These are phyloP conservation scores for Chrysolina americana DNA, from an alignment of 2,888 invertebrate species.

Conservation along the genomic window DNA sequence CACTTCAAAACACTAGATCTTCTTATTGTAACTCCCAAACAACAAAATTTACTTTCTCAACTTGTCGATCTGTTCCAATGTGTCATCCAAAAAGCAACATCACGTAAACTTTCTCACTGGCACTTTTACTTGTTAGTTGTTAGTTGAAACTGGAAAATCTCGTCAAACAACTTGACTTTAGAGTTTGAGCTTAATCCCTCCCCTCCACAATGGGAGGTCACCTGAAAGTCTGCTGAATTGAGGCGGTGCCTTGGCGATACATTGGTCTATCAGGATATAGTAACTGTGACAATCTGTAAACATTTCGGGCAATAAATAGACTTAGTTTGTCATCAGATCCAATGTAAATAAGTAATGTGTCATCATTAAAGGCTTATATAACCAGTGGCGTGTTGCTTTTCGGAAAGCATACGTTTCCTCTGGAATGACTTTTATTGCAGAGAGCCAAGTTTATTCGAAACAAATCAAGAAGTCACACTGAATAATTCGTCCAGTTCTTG, in stretches of 20 bases:
- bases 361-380: slow-evolving; percentile 66
- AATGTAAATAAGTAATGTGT: slow-evolving; percentile 66
- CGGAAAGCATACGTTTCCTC: not conserved
- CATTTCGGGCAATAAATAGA: slow-evolving; percentile 64
- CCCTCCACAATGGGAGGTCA: slow-evolving; percentile 40
- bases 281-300: slow-evolving; percentile 68
- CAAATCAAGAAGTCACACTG: no score
- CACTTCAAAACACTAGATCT: not conserved
- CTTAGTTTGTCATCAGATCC: slow-evolving; percentile 62
- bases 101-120: slow-evolving; percentile 9
- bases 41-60: not conserved
- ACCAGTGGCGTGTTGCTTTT: slow-evolving; percentile 32
- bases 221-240: slow-evolving; percentile 53
- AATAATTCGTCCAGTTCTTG: no score
- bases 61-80: not conserved
- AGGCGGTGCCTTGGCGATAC: slow-evolving; percentile 55
- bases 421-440: no score
- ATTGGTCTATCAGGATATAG: slow-evolving; percentile 53
- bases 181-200: slow-evolving; percentile 27
- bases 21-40: not conserved
- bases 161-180: slow-evolving; percentile 31
- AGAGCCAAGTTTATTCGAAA: no score
- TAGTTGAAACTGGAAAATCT: slow-evolving; percentile 31
- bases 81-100: not conserved
- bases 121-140: not conserved